These are phyloP conservation scores for Furcula furcula DNA, from an alignment of 2,888 invertebrate genomes.

Conservation along the genomic window DNA sequence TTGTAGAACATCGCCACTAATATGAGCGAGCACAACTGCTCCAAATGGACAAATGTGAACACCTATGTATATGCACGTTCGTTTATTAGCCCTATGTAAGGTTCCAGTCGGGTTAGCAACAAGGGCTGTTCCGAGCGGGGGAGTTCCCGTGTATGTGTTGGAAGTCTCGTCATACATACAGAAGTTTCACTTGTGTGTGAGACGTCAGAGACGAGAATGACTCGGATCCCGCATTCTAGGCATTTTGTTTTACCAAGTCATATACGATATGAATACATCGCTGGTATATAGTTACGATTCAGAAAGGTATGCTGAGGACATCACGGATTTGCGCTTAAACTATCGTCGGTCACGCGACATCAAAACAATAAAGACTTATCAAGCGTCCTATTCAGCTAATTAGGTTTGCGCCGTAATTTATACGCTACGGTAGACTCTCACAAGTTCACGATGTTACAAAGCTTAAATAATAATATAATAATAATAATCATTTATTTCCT, in stretches of 20 bases:
- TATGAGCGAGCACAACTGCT: constrained; percentile 39
- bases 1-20: constrained; percentile 38
- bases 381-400: constrained; percentile 61
- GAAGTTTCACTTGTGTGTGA: constrained; percentile 14
- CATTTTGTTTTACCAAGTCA: constrained; percentile 17
- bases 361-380: constrained; percentile 69
- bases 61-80: constrained; percentile 26
- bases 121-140: constrained; percentile 40
- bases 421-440: constrained; percentile 40
- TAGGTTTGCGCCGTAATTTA: constrained; percentile 60
- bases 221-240: constrained; percentile 12
- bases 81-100: constrained; percentile 45
- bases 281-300: neutral
- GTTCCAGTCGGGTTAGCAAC: constrained; percentile 47
- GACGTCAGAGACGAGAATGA: constrained; percentile 18
- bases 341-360: constrained; percentile 58
- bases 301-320: constrained; percentile 19
- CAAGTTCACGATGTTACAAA: constrained; percentile 40
- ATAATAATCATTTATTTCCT: no score
- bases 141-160: constrained; percentile 30
- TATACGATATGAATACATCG: constrained; percentile 8
- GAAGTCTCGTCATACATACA: constrained; percentile 11
- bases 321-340: constrained; percentile 50
- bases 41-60: constrained; percentile 38
- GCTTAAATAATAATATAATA: constrained; percentile 38